Base-by-base conservation (phyloP, 2,888 invertebrate species). In the Noctua fimbriata region DNA sequence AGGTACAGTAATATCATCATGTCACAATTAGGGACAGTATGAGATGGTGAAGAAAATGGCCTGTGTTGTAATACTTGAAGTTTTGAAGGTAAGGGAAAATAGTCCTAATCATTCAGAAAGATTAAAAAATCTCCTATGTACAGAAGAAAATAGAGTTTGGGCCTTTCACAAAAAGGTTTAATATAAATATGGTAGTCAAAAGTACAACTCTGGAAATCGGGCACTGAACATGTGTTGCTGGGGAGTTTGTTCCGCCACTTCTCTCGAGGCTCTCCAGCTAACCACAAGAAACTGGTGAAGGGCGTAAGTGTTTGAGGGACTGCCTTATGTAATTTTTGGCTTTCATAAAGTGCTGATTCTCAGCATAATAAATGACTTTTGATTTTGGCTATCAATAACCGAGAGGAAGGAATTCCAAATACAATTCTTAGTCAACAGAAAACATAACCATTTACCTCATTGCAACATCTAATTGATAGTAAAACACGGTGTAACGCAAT, bases 391-490 rank as follows among this genome's bases (percentile, higher is more conserved):
- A 41, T n/a, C 4, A 63, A 14, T 32, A 21, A n/a, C 2, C 14
- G 24, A 47, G 69, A 44, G 36, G 28, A 52, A 81, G n/a, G 52
- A 63, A 81, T 71, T 41, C 28, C 18, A 21, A 14, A 70, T 12
- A 41, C 1, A n/a, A 44, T 41, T 21, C 16, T 24, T 21, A 65
- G 36, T 7, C 7, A 52, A 69, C 44, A 36, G 70, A 73, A 67
- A 76, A 52, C 28, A n/a, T n/a, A 28, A 63, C 32, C 14, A 36
- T 78, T 87, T 82, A 82, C 82, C 78, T 77, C 74, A 73, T 78
- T 85, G 18, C 18, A 71, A 78, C 16, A 5, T 16, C 3, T 67
- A 74, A 73, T 78, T 66, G 41, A 60, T 73, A 67, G 32, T 76
- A 75, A 60, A 88, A 65, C 63, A 67, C 7, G 28, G 36, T 14